These are phyloP conservation scores for Betta splendens DNA, from an alignment of 2,797 vertebrate genomes.

Conservation along the genomic window DNA sequence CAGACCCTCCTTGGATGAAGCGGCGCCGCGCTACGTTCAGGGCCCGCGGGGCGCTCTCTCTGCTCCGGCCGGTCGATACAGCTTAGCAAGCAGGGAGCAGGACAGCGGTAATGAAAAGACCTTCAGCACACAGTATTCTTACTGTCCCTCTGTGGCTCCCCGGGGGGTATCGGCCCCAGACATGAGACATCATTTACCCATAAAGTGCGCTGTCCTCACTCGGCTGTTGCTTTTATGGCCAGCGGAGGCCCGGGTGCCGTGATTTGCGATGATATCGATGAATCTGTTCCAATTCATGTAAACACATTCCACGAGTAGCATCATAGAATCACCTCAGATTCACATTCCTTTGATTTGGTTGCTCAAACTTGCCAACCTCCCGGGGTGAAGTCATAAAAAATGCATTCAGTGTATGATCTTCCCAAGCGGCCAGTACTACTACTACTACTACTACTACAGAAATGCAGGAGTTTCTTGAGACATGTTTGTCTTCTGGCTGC, in stretches of 20 bases:
- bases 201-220: not conserved
- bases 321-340: conserved; percentile 17
- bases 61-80: conserved; percentile 24
- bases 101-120: conserved; percentile 41
- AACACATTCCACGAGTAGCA: conserved; percentile 17
- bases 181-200: not conserved
- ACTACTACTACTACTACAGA: not conserved
- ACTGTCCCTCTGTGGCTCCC: conserved; percentile 9
- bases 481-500: conserved; percentile 7
- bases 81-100: conserved; percentile 23
- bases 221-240: not conserved
- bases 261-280: too few relatives aligned
- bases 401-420: conserved; percentile 29
- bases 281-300: not conserved
- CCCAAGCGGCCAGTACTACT: not conserved
- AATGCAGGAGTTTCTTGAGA: not conserved
- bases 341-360: conserved; percentile 16
- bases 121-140: conserved; percentile 26
- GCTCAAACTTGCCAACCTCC: conserved; percentile 11
- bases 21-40: conserved; percentile 16
- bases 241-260: too few relatives aligned
- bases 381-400: conserved; percentile 37
- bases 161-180: not conserved
- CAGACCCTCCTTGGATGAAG: conserved; percentile 21
- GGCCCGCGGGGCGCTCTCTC: conserved; percentile 35